A percentile compares a stretch with the other conserved stretches of the same genome.
phyloP scores from a whole-genome alignment of 2,888 invertebrate genomes.

The Parnassius orleans region DNA sequence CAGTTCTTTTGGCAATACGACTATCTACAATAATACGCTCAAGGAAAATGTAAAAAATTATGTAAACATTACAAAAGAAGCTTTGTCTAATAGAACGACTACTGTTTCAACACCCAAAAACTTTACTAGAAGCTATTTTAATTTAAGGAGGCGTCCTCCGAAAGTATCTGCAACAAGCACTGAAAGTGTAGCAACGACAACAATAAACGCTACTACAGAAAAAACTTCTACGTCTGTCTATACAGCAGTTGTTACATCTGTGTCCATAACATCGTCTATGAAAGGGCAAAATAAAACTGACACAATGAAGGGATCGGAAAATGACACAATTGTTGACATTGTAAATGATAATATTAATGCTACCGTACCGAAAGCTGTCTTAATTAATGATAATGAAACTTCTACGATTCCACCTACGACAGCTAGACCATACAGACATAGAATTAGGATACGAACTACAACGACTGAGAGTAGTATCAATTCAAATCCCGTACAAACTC shows the following conservation, averaged over 20 bases:
- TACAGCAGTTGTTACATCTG: constrained; percentile 76
- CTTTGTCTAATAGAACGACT: constrained; percentile 44
- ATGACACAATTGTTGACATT: constrained; percentile 45
- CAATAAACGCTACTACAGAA: constrained; percentile 63
- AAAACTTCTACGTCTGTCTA: constrained; percentile 73
- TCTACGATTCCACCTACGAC: constrained; percentile 37
- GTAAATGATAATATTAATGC: constrained; percentile 39
- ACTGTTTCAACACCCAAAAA: constrained; percentile 52
- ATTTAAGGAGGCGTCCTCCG: constrained; percentile 60
- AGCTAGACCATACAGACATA: constrained; percentile 51
- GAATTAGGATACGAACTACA: constrained; percentile 68
- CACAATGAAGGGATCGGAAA: constrained; percentile 45
- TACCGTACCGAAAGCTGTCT: constrained; percentile 41
- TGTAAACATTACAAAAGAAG: constrained; percentile 42
- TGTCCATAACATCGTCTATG: constrained; percentile 76
- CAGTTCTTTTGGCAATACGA: constrained; percentile 44
- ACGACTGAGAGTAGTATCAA: constrained; percentile 59
- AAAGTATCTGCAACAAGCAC: constrained; percentile 60
- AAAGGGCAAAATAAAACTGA: constrained; percentile 74
- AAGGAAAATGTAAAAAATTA: constrained; percentile 39
- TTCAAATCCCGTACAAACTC: constrained; percentile 28
- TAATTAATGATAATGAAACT: constrained; percentile 52
- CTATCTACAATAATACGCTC: constrained; percentile 37
- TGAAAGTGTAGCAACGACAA: constrained; percentile 29
- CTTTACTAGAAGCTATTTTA: constrained; percentile 63